phyloP scores from a whole-genome alignment of 92 coral and sea anemone species.

The Epizoanthus rinbou region DNA sequence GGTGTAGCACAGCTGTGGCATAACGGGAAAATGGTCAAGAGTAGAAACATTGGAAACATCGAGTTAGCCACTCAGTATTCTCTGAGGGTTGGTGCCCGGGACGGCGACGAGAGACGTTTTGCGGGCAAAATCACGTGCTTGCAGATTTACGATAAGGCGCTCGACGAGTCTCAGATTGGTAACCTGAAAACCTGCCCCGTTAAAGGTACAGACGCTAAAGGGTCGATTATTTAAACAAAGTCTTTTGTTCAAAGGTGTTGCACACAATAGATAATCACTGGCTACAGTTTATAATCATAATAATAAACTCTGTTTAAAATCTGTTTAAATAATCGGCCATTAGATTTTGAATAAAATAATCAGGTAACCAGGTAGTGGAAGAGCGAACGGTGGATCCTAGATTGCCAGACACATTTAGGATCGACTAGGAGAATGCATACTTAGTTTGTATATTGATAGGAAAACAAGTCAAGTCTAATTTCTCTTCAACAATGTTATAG shows the following conservation, averaged over 20 bases:
- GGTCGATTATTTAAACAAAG: too few species aligned
- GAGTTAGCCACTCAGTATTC: slow-evolving; percentile 94
- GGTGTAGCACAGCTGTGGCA: slow-evolving; percentile 99
- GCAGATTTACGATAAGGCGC: slow-evolving; percentile 86
- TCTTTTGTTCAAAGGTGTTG: too few species aligned
- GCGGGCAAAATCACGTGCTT: slow-evolving; percentile 92
- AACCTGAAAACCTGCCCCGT: slow-evolving; percentile 91
- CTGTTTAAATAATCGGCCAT: too few species aligned
- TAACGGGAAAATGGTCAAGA: slow-evolving; percentile 99
- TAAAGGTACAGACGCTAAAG: slow-evolving; percentile 68
- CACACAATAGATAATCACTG: too few species aligned
- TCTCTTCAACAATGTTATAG: too few species aligned
- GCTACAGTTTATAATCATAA: too few species aligned
- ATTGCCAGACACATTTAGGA: too few species aligned
- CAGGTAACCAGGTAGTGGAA: not conserved
- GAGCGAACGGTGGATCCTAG: too few species aligned
- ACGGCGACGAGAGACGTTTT: slow-evolving; percentile 87
- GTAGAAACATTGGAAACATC: slow-evolving; percentile 93
- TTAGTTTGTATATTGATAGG: too few species aligned
- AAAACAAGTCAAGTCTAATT: too few species aligned
- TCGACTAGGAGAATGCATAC: too few species aligned
- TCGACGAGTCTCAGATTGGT: slow-evolving; percentile 94
- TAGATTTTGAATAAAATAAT: not conserved
- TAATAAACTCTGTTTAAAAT: too few species aligned
- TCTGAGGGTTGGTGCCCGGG: slow-evolving; percentile 90